These are phyloP conservation scores for Nasonia oneida DNA, from an alignment of 2,888 invertebrate genomes.

Conservation along the genomic window DNA sequence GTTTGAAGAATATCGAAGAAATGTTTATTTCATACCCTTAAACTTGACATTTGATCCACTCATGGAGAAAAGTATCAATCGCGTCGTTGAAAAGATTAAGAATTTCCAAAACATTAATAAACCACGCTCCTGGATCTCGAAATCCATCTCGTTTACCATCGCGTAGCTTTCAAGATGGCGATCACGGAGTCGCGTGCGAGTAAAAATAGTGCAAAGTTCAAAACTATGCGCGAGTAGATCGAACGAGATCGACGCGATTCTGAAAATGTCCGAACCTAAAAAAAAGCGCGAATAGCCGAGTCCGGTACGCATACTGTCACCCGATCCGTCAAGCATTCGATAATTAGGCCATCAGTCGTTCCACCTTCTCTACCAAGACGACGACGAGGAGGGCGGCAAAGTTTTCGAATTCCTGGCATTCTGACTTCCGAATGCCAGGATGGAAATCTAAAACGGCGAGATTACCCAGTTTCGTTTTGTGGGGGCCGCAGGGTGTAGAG, in stretches of 20 bases:
- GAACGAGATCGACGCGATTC: neutral
- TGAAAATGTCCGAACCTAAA: neutral
- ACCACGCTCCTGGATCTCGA: neutral
- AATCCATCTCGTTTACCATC: neutral
- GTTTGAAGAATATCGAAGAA: no score
- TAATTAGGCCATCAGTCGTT: conserved; percentile 8
- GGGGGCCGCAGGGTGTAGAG: conserved; percentile 17
- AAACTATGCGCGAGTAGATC: neutral
- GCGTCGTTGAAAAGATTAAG: neutral
- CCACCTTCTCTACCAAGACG: neutral
- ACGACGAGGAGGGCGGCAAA: neutral
- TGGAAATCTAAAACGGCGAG: conserved; percentile 58
- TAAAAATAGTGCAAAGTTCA: neutral
- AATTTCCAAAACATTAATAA: no score
- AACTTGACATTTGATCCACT: no score
- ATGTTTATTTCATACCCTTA: no score
- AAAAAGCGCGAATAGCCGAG: neutral
- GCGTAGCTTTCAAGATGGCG: neutral
- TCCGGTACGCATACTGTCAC: neutral
- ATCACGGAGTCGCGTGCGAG: neutral
- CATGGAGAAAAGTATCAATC: neutral
- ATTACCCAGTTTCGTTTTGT: conserved; percentile 51
- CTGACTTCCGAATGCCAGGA: conserved; percentile 58
- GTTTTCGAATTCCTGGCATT: conserved; percentile 57
- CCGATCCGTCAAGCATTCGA: neutral